phyloP scores from a whole-genome alignment of 30 jellyfish, hydroid and myxozoan species.

The Hydractinia symbiolongicarpus region DNA sequence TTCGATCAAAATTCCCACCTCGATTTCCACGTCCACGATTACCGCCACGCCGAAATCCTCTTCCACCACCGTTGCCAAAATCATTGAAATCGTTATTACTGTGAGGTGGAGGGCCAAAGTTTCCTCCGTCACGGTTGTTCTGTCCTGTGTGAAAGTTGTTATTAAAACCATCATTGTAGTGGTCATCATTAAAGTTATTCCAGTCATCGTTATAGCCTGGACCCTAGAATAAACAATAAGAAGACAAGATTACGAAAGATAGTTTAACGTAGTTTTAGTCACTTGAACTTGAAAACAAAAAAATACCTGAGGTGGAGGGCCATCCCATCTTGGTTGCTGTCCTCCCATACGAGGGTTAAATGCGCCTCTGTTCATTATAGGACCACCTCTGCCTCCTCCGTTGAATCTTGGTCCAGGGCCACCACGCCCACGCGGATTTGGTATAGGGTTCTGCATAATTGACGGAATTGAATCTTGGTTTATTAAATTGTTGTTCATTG shows the following conservation, averaged over 20 bases:
- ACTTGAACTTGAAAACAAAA: neutral
- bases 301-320: neutral
- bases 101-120: neutral
- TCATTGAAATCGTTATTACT: neutral
- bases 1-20: slow-evolving; percentile 10
- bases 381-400: slow-evolving; percentile 22
- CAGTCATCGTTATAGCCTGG: slow-evolving; percentile 8
- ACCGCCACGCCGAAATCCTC: slow-evolving; percentile 21
- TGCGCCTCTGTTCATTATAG: slow-evolving; percentile 29
- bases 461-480: neutral
- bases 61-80: slow-evolving; percentile 2
- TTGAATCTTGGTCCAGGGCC: neutral
- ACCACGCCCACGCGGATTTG: slow-evolving; percentile 10
- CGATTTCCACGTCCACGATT: neutral
- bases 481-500: neutral
- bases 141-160: slow-evolving; percentile 1
- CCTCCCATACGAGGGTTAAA: slow-evolving; percentile 8
- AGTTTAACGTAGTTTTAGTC: neutral
- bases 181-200: slow-evolving; percentile 10
- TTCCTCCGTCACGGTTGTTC: slow-evolving; percentile 6
- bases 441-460: slow-evolving; percentile 3
- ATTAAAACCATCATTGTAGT: neutral
- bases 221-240: neutral
- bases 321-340: slow-evolving; percentile 25
- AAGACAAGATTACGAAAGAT: neutral